Conservation (phyloP, 2,113 vertebrate genomes). For the Chunga burmeisteri region DNA sequence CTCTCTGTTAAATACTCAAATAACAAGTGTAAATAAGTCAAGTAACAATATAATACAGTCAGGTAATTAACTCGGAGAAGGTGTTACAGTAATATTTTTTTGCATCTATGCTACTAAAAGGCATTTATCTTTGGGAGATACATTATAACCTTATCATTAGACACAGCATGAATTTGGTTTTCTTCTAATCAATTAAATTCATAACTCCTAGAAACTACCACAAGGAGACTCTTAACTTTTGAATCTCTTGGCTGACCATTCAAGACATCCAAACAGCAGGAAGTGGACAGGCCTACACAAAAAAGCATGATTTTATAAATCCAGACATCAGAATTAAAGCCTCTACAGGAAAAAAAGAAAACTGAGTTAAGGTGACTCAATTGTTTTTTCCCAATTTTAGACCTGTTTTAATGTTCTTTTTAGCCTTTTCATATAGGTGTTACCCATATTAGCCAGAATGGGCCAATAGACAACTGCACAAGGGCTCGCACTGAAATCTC, state of each 20-base stretch:
- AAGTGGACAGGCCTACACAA: background rate
- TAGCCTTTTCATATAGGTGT: background rate
- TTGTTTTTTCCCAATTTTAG: background rate
- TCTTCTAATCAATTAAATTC: background rate
- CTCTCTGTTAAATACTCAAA: background rate
- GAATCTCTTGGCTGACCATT: background rate
- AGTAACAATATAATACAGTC: background rate
- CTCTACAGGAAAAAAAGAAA: background rate
- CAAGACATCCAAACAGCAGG: background rate
- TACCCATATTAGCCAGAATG: background rate
- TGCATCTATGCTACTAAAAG: background rate
- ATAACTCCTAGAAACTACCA: background rate
- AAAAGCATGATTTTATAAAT: background rate
- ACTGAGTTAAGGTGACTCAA: background rate
- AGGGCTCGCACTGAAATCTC: background rate
- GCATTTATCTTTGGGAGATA: background rate
- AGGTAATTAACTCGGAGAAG: background rate
- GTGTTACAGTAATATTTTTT: background rate
- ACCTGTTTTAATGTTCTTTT: background rate
- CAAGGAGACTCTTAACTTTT: background rate
- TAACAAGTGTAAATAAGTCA: background rate
- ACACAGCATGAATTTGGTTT: background rate
- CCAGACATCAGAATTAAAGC: background rate
- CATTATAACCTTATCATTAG: background rate
- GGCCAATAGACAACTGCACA: accelerated